Evolutionary conservation across 2,113 vertebrate species (phyloP), one percentile per base, ranked within the genome.

Genomic region (Marcusenius ussheri): DNA sequence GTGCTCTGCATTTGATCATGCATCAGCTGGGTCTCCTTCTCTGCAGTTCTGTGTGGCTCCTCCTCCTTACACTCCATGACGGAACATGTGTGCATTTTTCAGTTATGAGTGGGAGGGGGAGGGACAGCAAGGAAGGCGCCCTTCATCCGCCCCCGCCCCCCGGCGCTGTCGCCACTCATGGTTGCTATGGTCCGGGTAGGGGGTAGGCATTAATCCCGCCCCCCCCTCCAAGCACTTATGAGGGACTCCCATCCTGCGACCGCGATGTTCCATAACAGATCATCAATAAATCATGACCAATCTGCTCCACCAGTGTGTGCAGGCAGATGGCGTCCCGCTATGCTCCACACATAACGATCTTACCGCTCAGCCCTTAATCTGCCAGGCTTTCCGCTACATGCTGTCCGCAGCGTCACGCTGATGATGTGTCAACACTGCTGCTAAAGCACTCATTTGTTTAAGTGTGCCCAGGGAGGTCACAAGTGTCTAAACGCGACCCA

Each of bases 231-330:
- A 8, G 50, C 13, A 27, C 13, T 15, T 31, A 58, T 10, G 46
- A 53, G 51, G 87, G 87, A 24, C n/a, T 35, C 53, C 50, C 31
- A 35, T 17, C 39, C 31, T 35, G 87, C 1, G 39, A 62, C 15
- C 7, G 87, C 21, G 5, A 58, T n/a, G 53, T 39, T 58, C 87
- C 50, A 62, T 45, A 58, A 58, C n/a, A 45, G 31, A 88, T 88
- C 46, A 58, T 88, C 46, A 88, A 88, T 58, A 58, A 88, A 88
- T 58, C 53, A 58, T 58, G 87, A 88, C 50, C 50, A 58, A n/a
- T 88, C 53, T 88, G 50, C 53, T 62, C 9, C 53, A 9, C 31
- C 87, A 58, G 45, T 21, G 87, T 49, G 27, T 39, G 5, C 85
- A 88, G n/a, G 27, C 87, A 39, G 35, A 88, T 45, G 53, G 87